A percentile compares a stretch with the other conserved stretches of the same genome.
Conservation (phyloP, 1,140 invertebrate species). For the Proctacanthus coquilletti region DNA sequence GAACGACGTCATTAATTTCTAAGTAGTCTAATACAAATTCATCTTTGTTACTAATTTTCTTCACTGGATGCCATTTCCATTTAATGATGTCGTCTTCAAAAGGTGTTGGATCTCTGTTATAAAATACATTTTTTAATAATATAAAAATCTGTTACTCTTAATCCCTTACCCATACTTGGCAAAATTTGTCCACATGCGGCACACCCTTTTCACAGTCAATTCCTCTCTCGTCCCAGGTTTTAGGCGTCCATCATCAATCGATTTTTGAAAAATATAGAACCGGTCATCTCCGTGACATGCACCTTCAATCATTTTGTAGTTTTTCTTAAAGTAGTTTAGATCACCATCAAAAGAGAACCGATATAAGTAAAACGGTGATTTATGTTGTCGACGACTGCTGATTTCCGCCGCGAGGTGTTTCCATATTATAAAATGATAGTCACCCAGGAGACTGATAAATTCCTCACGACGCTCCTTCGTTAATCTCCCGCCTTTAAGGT, state of each 20-base stretch:
- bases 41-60: slow-evolving; percentile 6
- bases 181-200: slow-evolving; percentile 46
- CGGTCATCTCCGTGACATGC: slow-evolving; percentile 42
- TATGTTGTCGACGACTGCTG: slow-evolving; percentile 13
- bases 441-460: slow-evolving; percentile 15
- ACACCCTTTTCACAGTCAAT: slow-evolving; percentile 32
- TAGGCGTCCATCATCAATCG: slow-evolving; percentile 29
- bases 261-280: slow-evolving; percentile 41
- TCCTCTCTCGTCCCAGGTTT: slow-evolving; percentile 29
- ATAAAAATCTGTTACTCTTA: no score
- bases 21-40: slow-evolving; percentile 20
- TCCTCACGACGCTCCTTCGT: slow-evolving; percentile 10
- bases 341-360: slow-evolving; percentile 37
- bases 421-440: slow-evolving; percentile 20
- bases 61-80: slow-evolving; percentile 18
- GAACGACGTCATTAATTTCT: slow-evolving; percentile 15
- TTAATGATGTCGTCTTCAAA: slow-evolving; percentile 3
- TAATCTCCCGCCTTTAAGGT: slow-evolving; percentile 14
- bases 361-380: slow-evolving; percentile 28
- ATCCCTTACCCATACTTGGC: slow-evolving; percentile 38
- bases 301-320: slow-evolving; percentile 29
- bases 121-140: no score
- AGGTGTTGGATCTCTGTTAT: slow-evolving; percentile 20
- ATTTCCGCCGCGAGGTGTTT: slow-evolving; percentile 16
- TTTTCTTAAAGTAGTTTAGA: slow-evolving; percentile 35